phyloP scores from a whole-genome alignment of 2,797 vertebrate genomes.

The Merluccius polli region DNA sequence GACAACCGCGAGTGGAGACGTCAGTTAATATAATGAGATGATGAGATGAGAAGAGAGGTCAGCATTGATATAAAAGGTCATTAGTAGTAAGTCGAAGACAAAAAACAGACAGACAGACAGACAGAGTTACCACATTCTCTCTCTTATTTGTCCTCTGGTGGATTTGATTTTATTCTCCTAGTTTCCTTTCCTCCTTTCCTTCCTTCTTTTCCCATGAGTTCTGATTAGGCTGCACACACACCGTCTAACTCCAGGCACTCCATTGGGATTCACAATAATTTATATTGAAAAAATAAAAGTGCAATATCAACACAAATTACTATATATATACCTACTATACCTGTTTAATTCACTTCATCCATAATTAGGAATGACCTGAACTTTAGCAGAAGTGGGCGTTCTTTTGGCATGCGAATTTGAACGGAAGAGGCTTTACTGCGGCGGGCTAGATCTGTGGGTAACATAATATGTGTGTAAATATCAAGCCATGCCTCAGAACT shows the following conservation, averaged over 20 bases:
- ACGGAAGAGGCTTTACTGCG: conserved; percentile 22
- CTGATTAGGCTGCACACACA: conserved; percentile 60
- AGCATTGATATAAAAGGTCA: not conserved
- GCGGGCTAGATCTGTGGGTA: conserved; percentile 20
- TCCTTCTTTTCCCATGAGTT: conserved; percentile 64
- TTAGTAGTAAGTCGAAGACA: not conserved
- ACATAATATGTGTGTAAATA: conserved; percentile 43
- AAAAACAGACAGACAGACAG: not conserved
- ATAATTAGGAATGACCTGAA: conserved; percentile 60
- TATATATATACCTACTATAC: conserved; percentile 52
- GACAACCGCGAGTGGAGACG: not conserved
- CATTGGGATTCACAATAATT: conserved; percentile 65
- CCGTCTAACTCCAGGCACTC: conserved; percentile 65
- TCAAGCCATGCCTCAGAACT: conserved; percentile 34
- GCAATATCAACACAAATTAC: conserved; percentile 65
- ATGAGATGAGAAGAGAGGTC: not conserved
- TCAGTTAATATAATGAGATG: not conserved
- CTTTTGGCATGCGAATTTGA: not conserved
- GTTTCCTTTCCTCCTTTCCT: conserved; percentile 43
- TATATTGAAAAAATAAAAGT: conserved; percentile 40
- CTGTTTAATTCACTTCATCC: conserved; percentile 66
- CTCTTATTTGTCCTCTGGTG: conserved; percentile 22
- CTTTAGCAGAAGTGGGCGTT: conserved; percentile 32
- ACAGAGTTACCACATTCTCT: conserved; percentile 21
- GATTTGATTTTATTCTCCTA: conserved; percentile 51